Base-by-base conservation (phyloP, 2,888 invertebrate species). In the Homarus gammarus region DNA sequence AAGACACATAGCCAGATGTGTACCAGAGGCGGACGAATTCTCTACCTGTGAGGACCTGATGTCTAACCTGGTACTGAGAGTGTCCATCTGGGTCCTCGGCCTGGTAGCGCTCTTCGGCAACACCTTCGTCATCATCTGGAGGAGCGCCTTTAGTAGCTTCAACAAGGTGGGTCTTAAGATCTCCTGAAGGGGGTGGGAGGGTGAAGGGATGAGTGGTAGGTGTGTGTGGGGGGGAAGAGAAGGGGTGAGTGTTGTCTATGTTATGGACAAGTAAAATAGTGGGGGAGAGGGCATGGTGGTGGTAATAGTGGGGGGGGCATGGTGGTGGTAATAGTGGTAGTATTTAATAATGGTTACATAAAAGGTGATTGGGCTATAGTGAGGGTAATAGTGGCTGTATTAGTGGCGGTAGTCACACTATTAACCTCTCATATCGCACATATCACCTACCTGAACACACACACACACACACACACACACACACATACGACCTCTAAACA, bases 41-140 rank as follows among this genome's bases (percentile, higher is more conserved):
- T 94, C 94, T 40, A 94, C 94, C 22, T 94, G 94, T 90, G 94
- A 94, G 89, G 94, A 94, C 92, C 93, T 94, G 82, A 94, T 94
- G 94, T 93, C 93, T 44, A 94, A 94, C 92, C 91, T 93, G 27
- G 93, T 94, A 22, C 93, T 94, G 10, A 92, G 94, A n/a, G 93
- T 94, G 18, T 94, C 94, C 92, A 93, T 94, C 72, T 94, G 94
- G 94, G 93, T 93, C 27, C 92, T 94, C 68, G 94, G 94, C 6
- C 91, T 93, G 6, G 92, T 94, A 12, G 94, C 94, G 3, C 93
- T 93, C 27, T 82, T 93, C 0, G 94, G 94, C n/a, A 94, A 94
- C 92, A 89, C 93, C n/a, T 92, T 94, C 73, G 94, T 94, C 86
- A 94, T 94, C 75, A 92, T 93, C n/a, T 94, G 94, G 93, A 92